Evolutionary conservation across 2,797 vertebrate genomes (phyloP).

Genomic region (Gallinago solitaria): DNA sequence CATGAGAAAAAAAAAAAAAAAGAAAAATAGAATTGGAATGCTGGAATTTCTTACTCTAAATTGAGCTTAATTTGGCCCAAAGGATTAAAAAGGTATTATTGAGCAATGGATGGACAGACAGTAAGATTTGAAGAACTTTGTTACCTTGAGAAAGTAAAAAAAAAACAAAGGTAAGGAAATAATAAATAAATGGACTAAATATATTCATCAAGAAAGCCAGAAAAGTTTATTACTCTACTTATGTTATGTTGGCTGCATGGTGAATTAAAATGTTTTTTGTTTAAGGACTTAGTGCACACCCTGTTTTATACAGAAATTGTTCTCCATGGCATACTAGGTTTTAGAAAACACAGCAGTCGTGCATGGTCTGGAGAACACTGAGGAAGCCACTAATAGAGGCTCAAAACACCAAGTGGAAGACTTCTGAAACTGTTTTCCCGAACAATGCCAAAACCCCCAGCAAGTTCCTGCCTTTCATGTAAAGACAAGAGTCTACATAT

Average conservation of each 20-base stretch:
- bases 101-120: neutral
- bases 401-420: neutral
- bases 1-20: neutral
- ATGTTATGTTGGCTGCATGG: neutral
- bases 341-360: neutral
- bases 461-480: slow-evolving; percentile 13
- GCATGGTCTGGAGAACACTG: neutral
- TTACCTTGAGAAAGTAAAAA: neutral
- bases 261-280: neutral
- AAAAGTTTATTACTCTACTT: neutral
- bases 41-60: neutral
- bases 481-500: neutral
- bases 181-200: neutral
- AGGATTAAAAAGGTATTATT: neutral
- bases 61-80: neutral
- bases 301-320: neutral
- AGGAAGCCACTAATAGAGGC: neutral
- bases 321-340: neutral
- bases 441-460: neutral
- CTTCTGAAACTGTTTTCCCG: neutral
- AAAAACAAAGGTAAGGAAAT: neutral
- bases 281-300: neutral
- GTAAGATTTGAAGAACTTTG: neutral
- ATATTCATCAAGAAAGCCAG: neutral
- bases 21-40: neutral